Evolutionary conservation across 2,888 invertebrate species (phyloP), one percentile per base, ranked within the genome.

Genomic region (Hyalella azteca): DNA sequence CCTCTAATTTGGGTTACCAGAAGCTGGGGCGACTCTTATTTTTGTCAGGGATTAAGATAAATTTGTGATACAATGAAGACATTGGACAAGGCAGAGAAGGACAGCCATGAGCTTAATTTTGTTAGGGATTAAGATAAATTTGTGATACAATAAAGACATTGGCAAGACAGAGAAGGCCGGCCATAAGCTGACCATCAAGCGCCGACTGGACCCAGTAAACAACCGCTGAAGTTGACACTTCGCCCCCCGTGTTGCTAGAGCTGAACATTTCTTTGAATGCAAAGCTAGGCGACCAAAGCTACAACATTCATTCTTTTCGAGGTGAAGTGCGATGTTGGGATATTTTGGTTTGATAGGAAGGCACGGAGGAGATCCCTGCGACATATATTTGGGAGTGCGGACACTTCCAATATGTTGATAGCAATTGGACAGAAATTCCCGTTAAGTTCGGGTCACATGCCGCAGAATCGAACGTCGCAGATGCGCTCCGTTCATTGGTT

Each of bases 351-450:
- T 66, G 66, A 66, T 66, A 66, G 66, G 66, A 66, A 66, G 36
- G 36, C 66, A 32, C 36, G 36, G 39, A 22, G 36, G 36, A 66
- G 66, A 66, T 66, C 66, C 29, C 36, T 36, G 66, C 66, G 66
- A 66, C 66, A 66, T 66, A 66, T 66, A 66, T 66, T 66, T 66
- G 66, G 36, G 32, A 66, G 66, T 66, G 66, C 7, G 66, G 66
- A 66, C 66, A 66, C 66, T 66, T 66, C 66, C 66, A 66, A 66
- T 66, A 66, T 66, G 66, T 66, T 66, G 66, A 66, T 66, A 66
- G 66, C 66, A 66, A 66, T 66, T 66, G 66, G 66, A 66, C 66
- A 66, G 66, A 66, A 66, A 36, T 66, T 66, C 66, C 66, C 66
- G 66, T 66, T 66, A 66, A 66, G 36, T 66, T 36, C 66, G 66